Evolutionary conservation across 2,888 invertebrate genomes (phyloP).

Genomic region (Eupithecia subfuscata): DNA sequence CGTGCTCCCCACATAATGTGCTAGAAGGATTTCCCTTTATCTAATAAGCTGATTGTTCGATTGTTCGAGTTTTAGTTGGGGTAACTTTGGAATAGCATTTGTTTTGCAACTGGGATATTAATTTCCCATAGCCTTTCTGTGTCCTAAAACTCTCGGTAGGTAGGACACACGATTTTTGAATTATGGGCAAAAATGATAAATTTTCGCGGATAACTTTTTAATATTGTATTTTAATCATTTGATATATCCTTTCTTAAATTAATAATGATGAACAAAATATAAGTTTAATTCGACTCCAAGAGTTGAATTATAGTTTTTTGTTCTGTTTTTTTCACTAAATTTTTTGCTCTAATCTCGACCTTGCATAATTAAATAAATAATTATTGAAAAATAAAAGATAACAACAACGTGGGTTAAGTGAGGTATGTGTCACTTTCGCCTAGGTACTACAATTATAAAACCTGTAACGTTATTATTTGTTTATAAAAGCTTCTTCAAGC

Average conservation of each 20-base stretch:
- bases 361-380: no score
- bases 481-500: background rate
- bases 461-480: background rate
- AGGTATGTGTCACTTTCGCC: background rate
- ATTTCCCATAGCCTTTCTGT: background rate
- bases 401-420: background rate
- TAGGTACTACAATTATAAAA: background rate
- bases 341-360: no score
- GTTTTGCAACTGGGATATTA: background rate
- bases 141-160: background rate
- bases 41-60: conserved; percentile 39
- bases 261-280: no score
- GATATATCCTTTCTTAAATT: no score
- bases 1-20: conserved; percentile 40
- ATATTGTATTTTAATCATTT: no score
- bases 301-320: no score
- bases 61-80: conserved; percentile 12
- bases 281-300: no score
- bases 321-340: no score
- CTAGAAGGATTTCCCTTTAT: conserved; percentile 38
- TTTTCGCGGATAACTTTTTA: no score
- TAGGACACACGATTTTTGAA: no score
- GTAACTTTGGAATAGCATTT: background rate
- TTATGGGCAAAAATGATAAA: no score
- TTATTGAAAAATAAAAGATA: no score